phyloP scores from a whole-genome alignment of 2,113 vertebrate genomes.

The Oplegnathus fasciatus region DNA sequence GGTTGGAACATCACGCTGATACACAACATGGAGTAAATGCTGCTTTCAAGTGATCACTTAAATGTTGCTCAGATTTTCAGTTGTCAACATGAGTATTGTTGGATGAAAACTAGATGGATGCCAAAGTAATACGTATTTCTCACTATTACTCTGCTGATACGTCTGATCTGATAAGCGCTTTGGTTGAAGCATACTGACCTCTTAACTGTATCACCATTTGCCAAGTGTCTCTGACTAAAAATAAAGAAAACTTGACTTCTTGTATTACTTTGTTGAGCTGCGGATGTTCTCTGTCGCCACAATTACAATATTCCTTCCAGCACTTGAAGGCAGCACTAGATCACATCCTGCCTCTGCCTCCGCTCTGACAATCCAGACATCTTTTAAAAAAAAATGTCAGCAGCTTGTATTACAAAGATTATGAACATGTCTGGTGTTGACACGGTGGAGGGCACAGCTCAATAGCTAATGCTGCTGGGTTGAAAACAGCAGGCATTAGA shows the following conservation, averaged over 20 bases:
- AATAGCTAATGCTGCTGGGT: conserved; percentile 33
- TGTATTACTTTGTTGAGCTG: background rate
- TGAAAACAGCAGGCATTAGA: conserved; percentile 60
- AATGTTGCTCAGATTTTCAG: background rate
- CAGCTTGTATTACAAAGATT: conserved; percentile 29
- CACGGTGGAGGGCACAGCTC: conserved; percentile 23
- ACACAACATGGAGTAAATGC: background rate
- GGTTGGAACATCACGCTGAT: background rate
- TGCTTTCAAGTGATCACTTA: background rate
- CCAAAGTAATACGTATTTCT: background rate
- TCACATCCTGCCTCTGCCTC: background rate
- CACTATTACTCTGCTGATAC: too few relatives aligned
- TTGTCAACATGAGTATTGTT: background rate
- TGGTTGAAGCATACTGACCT: background rate
- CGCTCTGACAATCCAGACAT: background rate
- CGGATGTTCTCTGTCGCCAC: background rate
- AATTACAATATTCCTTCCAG: background rate
- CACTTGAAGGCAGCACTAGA: conserved; percentile 6
- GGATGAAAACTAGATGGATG: background rate
- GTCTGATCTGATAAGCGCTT: background rate
- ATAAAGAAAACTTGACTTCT: background rate
- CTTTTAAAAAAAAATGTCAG: background rate
- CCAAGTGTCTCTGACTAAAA: background rate
- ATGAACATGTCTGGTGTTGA: conserved; percentile 29
- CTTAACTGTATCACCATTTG: background rate